Evolutionary conservation across 1,140 invertebrate genomes (phyloP).

Genomic region (Pollicipes pollicipes): DNA sequence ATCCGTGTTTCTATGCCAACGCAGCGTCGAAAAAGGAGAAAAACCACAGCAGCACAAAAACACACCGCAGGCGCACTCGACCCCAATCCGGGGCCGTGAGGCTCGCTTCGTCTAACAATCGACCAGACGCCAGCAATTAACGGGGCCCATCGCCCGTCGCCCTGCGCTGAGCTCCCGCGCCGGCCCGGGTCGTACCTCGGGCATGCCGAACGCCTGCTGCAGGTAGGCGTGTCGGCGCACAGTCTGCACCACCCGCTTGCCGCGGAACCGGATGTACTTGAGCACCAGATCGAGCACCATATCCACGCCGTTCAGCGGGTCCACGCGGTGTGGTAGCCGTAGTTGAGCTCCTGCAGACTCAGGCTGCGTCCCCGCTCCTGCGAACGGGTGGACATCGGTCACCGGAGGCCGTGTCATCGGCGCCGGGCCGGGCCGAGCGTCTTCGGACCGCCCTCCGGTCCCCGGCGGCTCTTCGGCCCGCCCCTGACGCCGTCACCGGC

Average conservation of each 20-base stretch:
- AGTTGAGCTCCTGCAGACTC: slow-evolving; percentile 85
- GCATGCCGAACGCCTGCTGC: slow-evolving; percentile 31
- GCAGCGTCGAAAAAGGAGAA: too few species aligned
- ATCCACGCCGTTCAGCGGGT: slow-evolving; percentile 71
- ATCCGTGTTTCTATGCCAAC: too few species aligned
- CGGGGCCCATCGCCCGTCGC: too few species aligned
- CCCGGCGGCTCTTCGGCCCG: slow-evolving; percentile 31
- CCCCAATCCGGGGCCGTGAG: too few species aligned
- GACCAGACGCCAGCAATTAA: too few species aligned
- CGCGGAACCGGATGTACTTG: slow-evolving; percentile 82
- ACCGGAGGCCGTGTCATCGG: neutral
- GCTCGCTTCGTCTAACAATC: too few species aligned
- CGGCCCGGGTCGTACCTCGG: neutral
- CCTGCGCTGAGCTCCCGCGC: too few species aligned
- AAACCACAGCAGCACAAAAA: too few species aligned
- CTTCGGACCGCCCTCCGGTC: neutral
- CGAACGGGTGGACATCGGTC: slow-evolving; percentile 39
- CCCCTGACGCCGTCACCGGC: slow-evolving; percentile 81
- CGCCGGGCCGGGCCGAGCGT: neutral
- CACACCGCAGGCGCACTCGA: too few species aligned
- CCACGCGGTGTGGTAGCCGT: slow-evolving; percentile 75
- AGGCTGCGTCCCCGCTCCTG: slow-evolving; percentile 79
- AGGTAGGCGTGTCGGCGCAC: slow-evolving; percentile 85
- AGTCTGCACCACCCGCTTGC: slow-evolving; percentile 79
- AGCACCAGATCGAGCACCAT: slow-evolving; percentile 82